These are phyloP conservation scores for Temnothorax curvispinosus DNA, from an alignment of 1,140 invertebrate genomes.

Conservation along the genomic window DNA sequence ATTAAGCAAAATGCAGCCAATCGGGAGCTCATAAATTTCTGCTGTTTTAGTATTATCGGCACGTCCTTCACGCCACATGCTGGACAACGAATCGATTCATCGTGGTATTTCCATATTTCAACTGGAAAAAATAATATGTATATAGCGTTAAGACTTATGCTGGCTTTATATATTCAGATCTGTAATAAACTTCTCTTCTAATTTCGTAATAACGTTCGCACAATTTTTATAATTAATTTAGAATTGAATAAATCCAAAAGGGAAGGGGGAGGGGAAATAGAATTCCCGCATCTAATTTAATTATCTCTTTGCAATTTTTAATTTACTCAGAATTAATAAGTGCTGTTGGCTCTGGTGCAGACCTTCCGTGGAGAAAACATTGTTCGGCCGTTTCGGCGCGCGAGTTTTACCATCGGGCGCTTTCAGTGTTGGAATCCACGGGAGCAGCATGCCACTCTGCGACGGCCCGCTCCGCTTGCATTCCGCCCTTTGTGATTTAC, in stretches of 20 bases:
- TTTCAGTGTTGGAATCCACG: constrained; percentile 20
- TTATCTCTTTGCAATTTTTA: neutral
- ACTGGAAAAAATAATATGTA: constrained; percentile 30
- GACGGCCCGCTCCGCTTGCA: constrained; percentile 16
- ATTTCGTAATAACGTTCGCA: neutral
- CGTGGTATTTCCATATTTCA: constrained; percentile 52
- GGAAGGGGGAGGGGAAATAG: neutral
- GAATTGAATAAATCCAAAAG: neutral
- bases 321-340: constrained; percentile 14
- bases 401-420: constrained; percentile 7
- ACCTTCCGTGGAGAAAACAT: constrained; percentile 49
- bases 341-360: neutral
- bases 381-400: constrained; percentile 20
- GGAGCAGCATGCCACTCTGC: constrained; percentile 34
- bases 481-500: constrained; percentile 27
- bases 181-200: neutral
- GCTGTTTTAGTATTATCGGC: constrained; percentile 43
- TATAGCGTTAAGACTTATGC: neutral
- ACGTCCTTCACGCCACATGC: constrained; percentile 11
- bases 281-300: neutral
- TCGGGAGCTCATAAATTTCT: constrained; percentile 23
- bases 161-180: neutral
- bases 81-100: constrained; percentile 23
- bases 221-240: constrained; percentile 15
- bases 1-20: constrained; percentile 41